Conservation (phyloP, 2,797 vertebrate genomes). For the Sciaenops ocellatus region DNA sequence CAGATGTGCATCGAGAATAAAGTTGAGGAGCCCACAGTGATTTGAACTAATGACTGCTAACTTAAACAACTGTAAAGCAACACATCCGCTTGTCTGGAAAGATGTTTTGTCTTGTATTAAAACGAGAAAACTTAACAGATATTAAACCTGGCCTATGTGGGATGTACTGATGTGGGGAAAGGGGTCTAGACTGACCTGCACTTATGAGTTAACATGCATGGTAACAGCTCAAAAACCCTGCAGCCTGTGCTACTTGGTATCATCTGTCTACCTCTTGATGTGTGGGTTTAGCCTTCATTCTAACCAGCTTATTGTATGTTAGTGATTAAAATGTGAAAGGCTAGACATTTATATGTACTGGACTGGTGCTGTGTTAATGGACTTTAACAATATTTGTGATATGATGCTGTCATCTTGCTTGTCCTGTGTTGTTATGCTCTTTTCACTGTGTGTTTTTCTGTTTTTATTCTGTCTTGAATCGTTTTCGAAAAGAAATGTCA, state of each 20-base stretch:
- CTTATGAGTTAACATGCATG: neutral
- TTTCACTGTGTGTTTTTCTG: neutral
- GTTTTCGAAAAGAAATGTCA: neutral
- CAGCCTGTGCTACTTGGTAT: neutral
- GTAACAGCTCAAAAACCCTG: neutral
- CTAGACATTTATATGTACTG: neutral
- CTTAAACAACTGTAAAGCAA: neutral
- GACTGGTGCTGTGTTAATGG: neutral
- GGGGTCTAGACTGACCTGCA: neutral
- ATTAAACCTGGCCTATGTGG: neutral
- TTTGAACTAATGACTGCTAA: neutral
- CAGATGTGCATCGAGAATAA: neutral
- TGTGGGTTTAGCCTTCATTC: constrained; percentile 1
- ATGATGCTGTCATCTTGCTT: neutral
- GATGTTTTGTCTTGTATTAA: neutral
- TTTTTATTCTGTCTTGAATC: neutral
- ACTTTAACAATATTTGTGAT: neutral
- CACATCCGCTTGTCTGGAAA: neutral
- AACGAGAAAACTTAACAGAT: neutral
- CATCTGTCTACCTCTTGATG: neutral
- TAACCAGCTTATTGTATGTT: neutral
- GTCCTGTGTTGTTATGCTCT: neutral
- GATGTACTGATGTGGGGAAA: neutral
- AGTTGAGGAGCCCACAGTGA: neutral
- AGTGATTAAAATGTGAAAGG: neutral